These are phyloP conservation scores for Tichodroma muraria DNA, from an alignment of 2,113 vertebrate species.

Conservation along the genomic window DNA sequence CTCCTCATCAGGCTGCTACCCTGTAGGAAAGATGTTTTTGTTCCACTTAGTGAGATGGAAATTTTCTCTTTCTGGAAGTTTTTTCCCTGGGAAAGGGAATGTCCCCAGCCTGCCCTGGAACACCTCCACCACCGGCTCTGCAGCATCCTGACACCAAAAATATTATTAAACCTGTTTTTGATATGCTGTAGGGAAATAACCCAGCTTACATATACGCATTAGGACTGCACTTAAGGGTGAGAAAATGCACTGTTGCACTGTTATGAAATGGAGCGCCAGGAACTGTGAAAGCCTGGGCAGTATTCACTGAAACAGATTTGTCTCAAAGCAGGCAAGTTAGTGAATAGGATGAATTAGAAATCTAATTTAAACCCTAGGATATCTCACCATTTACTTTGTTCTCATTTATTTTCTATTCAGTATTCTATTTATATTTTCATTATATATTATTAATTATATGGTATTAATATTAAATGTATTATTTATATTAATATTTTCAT, in stretches of 20 bases:
- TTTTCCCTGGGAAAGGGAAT: background rate
- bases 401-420: too few relatives aligned
- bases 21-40: background rate
- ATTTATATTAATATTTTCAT: too few relatives aligned
- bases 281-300: background rate
- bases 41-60: background rate
- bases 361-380: background rate
- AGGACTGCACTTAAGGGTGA: background rate
- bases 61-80: background rate
- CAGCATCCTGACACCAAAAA: too few relatives aligned
- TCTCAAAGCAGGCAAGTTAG: background rate
- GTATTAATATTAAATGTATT: too few relatives aligned
- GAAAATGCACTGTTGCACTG: background rate
- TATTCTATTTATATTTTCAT: too few relatives aligned
- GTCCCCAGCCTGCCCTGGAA: background rate
- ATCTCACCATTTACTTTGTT: background rate
- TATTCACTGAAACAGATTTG: background rate
- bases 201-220: background rate
- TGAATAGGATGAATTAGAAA: background rate
- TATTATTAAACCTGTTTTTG: background rate
- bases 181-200: background rate
- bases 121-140: rapidly evolving
- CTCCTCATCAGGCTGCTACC: background rate
- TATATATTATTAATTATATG: too few relatives aligned
- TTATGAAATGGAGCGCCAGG: background rate